Evolutionary conservation across 2,113 vertebrate genomes (phyloP).

Genomic region (Lathamus discolor): DNA sequence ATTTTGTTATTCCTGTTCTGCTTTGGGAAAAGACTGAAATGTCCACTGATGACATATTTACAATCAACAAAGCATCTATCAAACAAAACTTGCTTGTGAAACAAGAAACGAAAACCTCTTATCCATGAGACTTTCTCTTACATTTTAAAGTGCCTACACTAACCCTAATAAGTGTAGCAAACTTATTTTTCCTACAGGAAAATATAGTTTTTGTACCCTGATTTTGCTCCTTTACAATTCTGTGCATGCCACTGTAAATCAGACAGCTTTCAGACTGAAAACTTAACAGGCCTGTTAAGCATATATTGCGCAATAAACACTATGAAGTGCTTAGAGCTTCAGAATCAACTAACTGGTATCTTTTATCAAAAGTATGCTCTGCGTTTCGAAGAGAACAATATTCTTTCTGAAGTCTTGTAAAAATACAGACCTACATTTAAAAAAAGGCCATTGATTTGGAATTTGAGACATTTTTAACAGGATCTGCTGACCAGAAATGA

Average conservation of each 20-base stretch:
- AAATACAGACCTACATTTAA: not conserved
- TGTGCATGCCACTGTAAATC: not conserved
- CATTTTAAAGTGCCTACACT: not conserved
- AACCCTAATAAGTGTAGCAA: not conserved
- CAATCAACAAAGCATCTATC: not conserved
- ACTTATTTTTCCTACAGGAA: not conserved
- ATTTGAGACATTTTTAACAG: not conserved
- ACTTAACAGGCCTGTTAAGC: not conserved
- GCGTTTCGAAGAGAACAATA: not conserved
- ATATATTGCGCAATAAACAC: not conserved
- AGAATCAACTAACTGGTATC: not conserved
- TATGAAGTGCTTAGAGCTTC: not conserved
- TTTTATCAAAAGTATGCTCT: not conserved
- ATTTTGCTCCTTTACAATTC: not conserved
- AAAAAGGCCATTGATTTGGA: not conserved
- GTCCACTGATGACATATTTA: not conserved
- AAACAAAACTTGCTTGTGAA: not conserved
- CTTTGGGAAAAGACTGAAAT: not conserved
- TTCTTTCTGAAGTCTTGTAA: not conserved
- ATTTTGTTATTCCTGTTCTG: not conserved
- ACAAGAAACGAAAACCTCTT: not conserved
- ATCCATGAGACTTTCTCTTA: not conserved
- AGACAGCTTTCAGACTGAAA: not conserved
- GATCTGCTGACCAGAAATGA: not conserved
- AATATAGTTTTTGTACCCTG: not conserved